phyloP scores from a whole-genome alignment of 2,113 vertebrate species.

The Ranitomeya variabilis region DNA sequence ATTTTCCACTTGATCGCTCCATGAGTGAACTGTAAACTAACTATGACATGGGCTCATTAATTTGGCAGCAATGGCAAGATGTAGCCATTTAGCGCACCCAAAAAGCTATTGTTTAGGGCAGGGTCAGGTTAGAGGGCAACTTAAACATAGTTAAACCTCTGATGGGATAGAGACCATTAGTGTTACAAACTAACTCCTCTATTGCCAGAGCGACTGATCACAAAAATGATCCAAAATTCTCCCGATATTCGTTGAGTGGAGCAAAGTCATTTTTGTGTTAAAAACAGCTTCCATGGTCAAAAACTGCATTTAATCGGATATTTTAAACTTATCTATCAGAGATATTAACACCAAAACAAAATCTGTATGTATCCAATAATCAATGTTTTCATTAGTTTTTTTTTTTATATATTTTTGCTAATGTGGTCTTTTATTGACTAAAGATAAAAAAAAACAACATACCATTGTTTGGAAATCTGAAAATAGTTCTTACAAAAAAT shows the following conservation, averaged over 20 bases:
- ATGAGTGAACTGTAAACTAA: conserved; percentile 80
- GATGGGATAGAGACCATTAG: conserved; percentile 68
- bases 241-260: conserved; percentile 22
- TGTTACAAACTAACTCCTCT: conserved; percentile 69
- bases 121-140: conserved; percentile 83
- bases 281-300: background rate
- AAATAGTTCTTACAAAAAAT: background rate
- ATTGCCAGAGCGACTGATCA: conserved; percentile 67
- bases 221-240: conserved; percentile 66
- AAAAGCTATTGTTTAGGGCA: conserved; percentile 79
- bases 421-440: background rate
- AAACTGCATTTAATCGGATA: background rate
- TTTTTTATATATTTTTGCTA: background rate
- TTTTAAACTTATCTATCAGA: background rate
- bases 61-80: conserved; percentile 82
- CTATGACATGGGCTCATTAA: conserved; percentile 87
- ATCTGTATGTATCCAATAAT: background rate
- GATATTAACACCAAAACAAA: background rate
- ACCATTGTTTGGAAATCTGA: background rate
- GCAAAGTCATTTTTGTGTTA: background rate
- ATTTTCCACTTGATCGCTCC: conserved; percentile 84
- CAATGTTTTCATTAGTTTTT: background rate
- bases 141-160: conserved; percentile 73
- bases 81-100: conserved; percentile 77
- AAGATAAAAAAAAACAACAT: background rate